A percentile compares a stretch with the other conserved stretches of the same genome.
These are phyloP conservation scores for Mus spretus DNA, from an alignment of 2,797 vertebrate species.

Conservation along the genomic window DNA sequence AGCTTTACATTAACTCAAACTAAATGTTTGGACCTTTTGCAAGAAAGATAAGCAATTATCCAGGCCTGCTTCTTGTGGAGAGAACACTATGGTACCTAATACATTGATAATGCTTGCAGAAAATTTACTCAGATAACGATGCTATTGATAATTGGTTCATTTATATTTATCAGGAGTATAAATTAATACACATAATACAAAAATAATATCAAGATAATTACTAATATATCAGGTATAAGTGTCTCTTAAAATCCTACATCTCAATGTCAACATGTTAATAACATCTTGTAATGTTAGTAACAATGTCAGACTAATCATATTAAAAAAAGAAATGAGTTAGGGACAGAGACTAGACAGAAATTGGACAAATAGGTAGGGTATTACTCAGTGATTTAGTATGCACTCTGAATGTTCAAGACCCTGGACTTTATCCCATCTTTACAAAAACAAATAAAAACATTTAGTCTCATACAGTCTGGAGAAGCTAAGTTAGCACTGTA, in stretches of 20 bases:
- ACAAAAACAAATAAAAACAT: background rate
- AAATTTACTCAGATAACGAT: background rate
- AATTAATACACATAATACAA: constrained; percentile 31
- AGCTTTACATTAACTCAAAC: background rate
- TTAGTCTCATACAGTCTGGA: background rate
- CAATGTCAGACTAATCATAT: background rate
- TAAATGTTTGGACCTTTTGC: background rate
- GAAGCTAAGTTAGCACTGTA: background rate
- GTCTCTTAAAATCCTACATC: constrained; percentile 22
- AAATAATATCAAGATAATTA: constrained; percentile 47
- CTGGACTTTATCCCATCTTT: background rate
- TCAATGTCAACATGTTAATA: background rate
- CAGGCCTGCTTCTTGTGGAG: background rate
- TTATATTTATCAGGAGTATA: background rate
- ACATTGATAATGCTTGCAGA: background rate
- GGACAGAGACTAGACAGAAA: background rate
- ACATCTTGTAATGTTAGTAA: background rate
- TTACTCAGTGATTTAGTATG: background rate
- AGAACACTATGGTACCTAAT: background rate
- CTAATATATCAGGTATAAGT: background rate
- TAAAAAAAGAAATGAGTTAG: background rate
- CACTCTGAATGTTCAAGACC: background rate
- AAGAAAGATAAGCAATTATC: background rate
- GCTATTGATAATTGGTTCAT: background rate
- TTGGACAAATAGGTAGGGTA: background rate